phyloP scores from a whole-genome alignment of 2,113 vertebrate species.

The Gracilinanus agilis region DNA sequence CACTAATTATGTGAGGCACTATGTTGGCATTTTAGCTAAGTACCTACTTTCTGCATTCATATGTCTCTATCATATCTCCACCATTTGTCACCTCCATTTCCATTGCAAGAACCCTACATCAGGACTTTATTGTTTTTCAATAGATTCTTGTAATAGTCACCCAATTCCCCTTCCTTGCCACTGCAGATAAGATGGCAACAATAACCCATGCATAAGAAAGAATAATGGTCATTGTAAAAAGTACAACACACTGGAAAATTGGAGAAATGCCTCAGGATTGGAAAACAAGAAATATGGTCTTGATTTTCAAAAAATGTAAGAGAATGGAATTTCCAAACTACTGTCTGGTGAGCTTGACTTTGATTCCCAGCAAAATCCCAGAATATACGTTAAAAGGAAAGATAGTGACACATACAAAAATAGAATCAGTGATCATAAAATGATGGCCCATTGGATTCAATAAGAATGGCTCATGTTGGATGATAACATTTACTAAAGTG shows the following conservation, averaged over 20 bases:
- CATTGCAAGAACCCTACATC: not conserved
- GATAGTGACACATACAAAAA: not conserved
- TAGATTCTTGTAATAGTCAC: not conserved
- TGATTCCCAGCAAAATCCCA: not conserved
- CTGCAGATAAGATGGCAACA: not conserved
- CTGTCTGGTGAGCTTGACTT: not conserved
- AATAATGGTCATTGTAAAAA: not conserved
- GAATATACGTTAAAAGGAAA: not conserved
- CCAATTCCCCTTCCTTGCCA: not conserved
- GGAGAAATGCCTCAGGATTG: not conserved
- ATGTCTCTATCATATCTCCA: not conserved
- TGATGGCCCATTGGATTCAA: not conserved
- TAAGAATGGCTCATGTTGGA: not conserved
- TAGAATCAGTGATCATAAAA: not conserved
- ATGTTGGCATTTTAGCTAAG: not conserved
- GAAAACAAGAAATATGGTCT: not conserved
- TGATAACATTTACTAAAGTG: not conserved
- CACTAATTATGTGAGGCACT: not conserved
- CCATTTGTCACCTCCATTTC: not conserved
- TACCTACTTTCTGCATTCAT: not conserved
- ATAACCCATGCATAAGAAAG: not conserved
- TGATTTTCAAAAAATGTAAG: not conserved
- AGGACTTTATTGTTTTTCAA: not conserved
- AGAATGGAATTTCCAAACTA: not conserved
- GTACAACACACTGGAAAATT: not conserved